Evolutionary conservation across 2,888 invertebrate species (phyloP).

Genomic region (Ametastegia equiseti): DNA sequence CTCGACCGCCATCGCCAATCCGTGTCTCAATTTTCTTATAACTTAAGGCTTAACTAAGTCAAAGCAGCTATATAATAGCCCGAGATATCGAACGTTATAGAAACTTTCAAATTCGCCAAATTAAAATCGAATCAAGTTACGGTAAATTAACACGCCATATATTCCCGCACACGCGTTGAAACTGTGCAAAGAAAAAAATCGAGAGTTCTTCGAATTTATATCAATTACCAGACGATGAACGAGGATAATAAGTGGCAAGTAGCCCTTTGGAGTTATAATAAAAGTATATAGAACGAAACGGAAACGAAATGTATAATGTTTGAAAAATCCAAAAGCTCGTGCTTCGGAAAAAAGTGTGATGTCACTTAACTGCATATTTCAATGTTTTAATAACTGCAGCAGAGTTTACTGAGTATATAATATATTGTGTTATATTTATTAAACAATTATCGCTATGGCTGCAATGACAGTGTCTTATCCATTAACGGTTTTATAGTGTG

Average conservation of each 20-base stretch:
- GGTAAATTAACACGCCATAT: no score
- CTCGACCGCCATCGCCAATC: slow-evolving; percentile 51
- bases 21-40: slow-evolving; percentile 43
- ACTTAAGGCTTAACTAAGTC: neutral
- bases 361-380: neutral
- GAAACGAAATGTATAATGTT: neutral
- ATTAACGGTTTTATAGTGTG: slow-evolving; percentile 24
- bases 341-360: neutral
- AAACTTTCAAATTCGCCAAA: neutral
- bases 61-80: neutral
- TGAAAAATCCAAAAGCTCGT: neutral
- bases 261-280: neutral
- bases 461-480: neutral
- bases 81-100: neutral
- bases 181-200: neutral
- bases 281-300: neutral
- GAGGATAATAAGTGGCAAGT: slow-evolving; percentile 6
- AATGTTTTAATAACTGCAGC: neutral
- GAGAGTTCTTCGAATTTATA: no score
- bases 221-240: neutral
- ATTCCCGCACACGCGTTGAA: no score
- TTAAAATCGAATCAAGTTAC: neutral
- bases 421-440: neutral
- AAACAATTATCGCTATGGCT: neutral
- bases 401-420: slow-evolving; percentile 5